Evolutionary conservation across 2,113 vertebrate species (phyloP), one percentile per base, ranked within the genome.

Genomic region (Myodes glareolus): DNA sequence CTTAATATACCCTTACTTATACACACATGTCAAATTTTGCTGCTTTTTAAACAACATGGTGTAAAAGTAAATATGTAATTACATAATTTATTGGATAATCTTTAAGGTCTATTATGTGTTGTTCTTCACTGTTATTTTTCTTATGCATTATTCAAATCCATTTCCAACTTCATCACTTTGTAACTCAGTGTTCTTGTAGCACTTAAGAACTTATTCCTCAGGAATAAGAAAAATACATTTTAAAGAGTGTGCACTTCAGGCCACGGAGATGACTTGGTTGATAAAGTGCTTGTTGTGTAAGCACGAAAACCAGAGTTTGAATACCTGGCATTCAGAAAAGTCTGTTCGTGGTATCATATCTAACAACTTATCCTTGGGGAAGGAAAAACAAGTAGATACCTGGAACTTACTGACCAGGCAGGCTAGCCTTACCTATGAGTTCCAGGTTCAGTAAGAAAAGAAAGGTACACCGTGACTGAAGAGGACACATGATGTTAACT

Each of bases 1-100:
- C 87, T 65, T 94, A 82, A 84, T 72, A 94, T 31, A 23, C 29
- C 70, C 58, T 68, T 72, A 68, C 10, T 96, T 95, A 55, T 23
- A 82, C 52, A 88, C 14, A 68, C 12, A 82, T 2, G 90, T 92
- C 5, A 67, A 89, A 95, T 94, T 88, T 92, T 31, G 52, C 36
- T 70, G 13, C n/a, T 55, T 92, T 92, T 81, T 72, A 84, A 58
- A 61, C 33, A 82, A 82, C 76, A 87, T 12, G 13, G 23, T 65
- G 17, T 19, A 27, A 45, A 27, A 75, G 27, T 19, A 25, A 16
- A 21, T 52, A 68, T 65, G 14, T 39, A 68, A 29, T 8, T 73
- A 42, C 31, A 33, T 75, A 76, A 87, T 31, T 45, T 88, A 17
- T 82, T 31, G 78, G 25, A 9, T 55, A 76, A 75, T 36, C 91